Evolutionary conservation across 1,140 invertebrate genomes (phyloP).

Genomic region (Lamellibrachia luymesi): DNA sequence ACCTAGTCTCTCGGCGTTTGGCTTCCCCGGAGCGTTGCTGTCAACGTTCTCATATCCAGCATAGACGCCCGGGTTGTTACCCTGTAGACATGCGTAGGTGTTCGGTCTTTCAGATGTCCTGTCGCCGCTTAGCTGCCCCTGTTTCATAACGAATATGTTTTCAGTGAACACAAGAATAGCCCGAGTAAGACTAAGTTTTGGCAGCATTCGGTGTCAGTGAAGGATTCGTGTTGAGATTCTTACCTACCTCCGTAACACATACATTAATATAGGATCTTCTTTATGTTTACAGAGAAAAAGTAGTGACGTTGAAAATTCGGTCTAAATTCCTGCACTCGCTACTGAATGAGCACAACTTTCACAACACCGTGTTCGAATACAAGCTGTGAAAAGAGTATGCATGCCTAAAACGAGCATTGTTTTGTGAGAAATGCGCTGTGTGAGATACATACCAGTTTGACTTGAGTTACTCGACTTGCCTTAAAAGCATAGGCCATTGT

Average conservation of each 20-base stretch:
- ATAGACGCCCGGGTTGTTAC: neutral
- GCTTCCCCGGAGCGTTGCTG: neutral
- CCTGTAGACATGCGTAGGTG: neutral
- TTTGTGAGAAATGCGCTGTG: too few species aligned
- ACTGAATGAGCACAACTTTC: neutral
- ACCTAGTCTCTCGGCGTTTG: neutral
- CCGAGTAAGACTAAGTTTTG: neutral
- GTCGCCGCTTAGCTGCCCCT: neutral
- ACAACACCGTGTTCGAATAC: neutral
- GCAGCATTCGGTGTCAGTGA: neutral
- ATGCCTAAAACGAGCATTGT: neutral
- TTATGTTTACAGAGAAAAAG: neutral
- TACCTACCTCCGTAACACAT: neutral
- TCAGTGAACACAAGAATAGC: neutral
- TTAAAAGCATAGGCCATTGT: too few species aligned
- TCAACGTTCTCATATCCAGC: neutral
- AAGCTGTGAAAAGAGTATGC: neutral
- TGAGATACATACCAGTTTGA: too few species aligned
- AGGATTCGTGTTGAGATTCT: neutral
- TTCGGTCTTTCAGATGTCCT: neutral
- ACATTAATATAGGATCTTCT: neutral
- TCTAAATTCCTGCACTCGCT: neutral
- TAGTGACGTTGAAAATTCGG: neutral
- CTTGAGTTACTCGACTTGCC: too few species aligned
- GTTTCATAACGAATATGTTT: neutral